Percentiles rank a stretch among this genome's conserved stretches.
These are phyloP conservation scores for Nysson spinosus DNA, from an alignment of 2,888 invertebrate species.

Conservation along the genomic window DNA sequence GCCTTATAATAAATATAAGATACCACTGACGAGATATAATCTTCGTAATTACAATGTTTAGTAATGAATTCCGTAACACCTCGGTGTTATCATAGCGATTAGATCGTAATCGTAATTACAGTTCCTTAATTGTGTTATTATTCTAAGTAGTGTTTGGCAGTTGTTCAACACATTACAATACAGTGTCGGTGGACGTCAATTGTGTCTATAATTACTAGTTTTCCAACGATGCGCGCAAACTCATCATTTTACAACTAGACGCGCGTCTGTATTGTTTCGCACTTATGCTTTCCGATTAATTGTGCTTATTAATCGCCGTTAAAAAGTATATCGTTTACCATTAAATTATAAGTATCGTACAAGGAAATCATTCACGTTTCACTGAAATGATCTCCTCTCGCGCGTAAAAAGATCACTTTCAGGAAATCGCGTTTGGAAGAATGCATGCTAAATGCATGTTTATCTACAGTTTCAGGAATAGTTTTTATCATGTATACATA, in stretches of 20 bases:
- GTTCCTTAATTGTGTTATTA: constrained; percentile 32
- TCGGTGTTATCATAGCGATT: constrained; percentile 26
- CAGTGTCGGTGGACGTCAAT: constrained; percentile 41
- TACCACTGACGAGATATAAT: background rate
- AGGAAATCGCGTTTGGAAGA: no score
- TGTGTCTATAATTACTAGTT: constrained; percentile 29
- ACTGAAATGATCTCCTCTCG: no score
- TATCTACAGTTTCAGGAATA: constrained; percentile 17
- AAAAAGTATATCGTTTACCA: no score
- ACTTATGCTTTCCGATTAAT: no score
- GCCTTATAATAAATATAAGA: constrained; percentile 21
- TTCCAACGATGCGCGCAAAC: constrained; percentile 23
- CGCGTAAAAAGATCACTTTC: constrained; percentile 4
- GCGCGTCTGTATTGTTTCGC: no score
- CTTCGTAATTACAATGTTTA: constrained; percentile 23
- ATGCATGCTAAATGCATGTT: constrained; percentile 1
- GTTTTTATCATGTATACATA: background rate
- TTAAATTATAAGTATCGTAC: constrained; percentile 24
- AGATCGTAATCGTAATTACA: constrained; percentile 40
- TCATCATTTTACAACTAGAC: background rate
- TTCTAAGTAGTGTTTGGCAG: constrained; percentile 49
- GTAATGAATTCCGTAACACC: constrained; percentile 11
- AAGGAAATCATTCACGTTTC: no score
- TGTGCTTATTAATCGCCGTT: no score
- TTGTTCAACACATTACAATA: constrained; percentile 42